These are phyloP conservation scores for Ophion ventricosus DNA, from an alignment of 2,888 invertebrate genomes.

Conservation along the genomic window DNA sequence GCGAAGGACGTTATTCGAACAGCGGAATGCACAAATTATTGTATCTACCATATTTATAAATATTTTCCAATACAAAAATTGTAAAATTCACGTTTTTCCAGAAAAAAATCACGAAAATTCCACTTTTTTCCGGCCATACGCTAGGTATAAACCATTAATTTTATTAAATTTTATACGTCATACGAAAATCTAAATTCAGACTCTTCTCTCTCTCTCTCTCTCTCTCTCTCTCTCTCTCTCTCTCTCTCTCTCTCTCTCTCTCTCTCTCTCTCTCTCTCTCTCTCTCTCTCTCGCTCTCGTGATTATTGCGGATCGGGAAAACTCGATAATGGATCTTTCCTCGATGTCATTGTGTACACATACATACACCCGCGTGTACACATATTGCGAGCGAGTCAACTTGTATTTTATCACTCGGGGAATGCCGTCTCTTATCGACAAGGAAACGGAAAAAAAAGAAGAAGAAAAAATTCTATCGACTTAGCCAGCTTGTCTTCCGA, in stretches of 20 bases:
- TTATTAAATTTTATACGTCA: no score
- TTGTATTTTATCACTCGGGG: constrained; percentile 60
- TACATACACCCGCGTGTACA: background rate
- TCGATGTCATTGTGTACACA: background rate
- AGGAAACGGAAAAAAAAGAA: constrained; percentile 33
- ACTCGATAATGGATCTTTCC: background rate
- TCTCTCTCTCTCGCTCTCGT: background rate
- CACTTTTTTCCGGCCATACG: no score
- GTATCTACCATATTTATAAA: no score
- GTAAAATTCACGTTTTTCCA: no score
- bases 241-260: background rate
- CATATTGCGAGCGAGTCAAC: constrained; percentile 28
- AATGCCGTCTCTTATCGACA: constrained; percentile 63
- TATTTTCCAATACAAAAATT: no score
- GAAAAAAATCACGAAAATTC: no score
- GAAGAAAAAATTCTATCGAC: constrained; percentile 59
- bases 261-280: no score
- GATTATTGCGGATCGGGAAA: constrained; percentile 1
- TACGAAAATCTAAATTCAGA: no score
- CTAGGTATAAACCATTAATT: no score
- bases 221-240: background rate
- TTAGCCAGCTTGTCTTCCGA: constrained; percentile 65
- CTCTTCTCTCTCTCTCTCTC: no score
- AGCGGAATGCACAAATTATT: no score
- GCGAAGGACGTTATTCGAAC: no score